Percentiles rank a stretch among this genome's conserved stretches.
Conservation (phyloP, 2,888 invertebrate genomes). For the Platerodrilus igneus region DNA sequence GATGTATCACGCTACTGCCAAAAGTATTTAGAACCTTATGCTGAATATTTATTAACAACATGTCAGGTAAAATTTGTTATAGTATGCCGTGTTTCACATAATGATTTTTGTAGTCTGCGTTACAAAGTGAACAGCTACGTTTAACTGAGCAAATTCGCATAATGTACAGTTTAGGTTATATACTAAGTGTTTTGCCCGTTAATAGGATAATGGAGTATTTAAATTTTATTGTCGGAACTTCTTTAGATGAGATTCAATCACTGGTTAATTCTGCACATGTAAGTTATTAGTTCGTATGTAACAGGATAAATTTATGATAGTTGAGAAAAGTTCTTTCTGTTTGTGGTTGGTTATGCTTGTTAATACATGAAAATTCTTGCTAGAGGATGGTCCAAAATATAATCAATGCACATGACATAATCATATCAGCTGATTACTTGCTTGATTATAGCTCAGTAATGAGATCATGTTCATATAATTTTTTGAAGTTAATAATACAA, state of each 20-base stretch:
- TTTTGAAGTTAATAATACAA: no score
- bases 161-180: slow-evolving; percentile 72
- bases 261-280: slow-evolving; percentile 52
- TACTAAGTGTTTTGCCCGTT: slow-evolving; percentile 62
- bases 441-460: no score
- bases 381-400: no score
- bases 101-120: slow-evolving; percentile 48
- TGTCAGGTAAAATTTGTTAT: slow-evolving; percentile 54
- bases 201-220: slow-evolving; percentile 64
- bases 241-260: slow-evolving; percentile 58
- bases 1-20: slow-evolving; percentile 82
- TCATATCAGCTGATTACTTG: no score
- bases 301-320: no score
- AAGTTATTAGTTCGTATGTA: no score
- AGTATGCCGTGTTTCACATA: no score
- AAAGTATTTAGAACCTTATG: slow-evolving; percentile 68
- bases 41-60: slow-evolving; percentile 68
- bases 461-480: no score
- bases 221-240: slow-evolving; percentile 64
- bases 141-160: slow-evolving; percentile 66
- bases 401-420: no score
- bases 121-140: slow-evolving; percentile 56
- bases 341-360: no score
- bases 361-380: no score
- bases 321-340: no score